A percentile compares a stretch with the other conserved stretches of the same genome.
Evolutionary conservation across 2,113 vertebrate genomes (phyloP).

Genomic region (Amazona vittata): DNA sequence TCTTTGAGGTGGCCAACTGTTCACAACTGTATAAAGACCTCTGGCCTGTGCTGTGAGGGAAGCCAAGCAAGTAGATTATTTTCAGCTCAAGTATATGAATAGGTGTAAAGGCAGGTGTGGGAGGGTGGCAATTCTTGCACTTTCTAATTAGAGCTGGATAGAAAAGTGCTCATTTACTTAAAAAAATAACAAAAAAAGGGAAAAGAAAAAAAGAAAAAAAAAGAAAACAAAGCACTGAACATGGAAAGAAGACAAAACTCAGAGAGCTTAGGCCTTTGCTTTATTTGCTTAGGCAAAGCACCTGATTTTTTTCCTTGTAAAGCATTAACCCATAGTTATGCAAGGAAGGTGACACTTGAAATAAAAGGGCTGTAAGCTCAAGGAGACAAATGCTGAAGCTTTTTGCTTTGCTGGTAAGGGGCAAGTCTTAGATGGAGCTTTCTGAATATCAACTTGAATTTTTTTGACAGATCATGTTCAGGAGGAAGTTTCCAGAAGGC

Average conservation of each 20-base stretch:
- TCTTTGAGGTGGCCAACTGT: neutral
- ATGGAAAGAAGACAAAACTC: neutral
- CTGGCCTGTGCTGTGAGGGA: neutral
- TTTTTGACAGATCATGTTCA: neutral
- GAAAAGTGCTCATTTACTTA: neutral
- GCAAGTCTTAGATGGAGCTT: neutral
- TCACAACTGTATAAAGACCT: neutral
- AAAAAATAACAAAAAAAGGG: neutral
- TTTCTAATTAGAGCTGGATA: neutral
- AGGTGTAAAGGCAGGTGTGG: neutral
- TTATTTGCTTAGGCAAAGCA: neutral
- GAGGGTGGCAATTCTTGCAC: neutral
- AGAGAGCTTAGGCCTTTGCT: neutral
- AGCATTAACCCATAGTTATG: neutral
- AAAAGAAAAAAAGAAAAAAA: too few relatives aligned
- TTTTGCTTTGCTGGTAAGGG: neutral
- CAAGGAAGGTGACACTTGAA: neutral
- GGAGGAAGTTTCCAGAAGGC: neutral
- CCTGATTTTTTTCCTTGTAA: neutral
- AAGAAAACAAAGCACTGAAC: neutral
- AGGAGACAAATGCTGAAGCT: neutral
- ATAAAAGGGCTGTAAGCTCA: neutral
- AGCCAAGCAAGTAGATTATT: neutral
- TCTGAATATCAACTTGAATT: neutral
- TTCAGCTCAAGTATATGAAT: neutral